Conservation (phyloP, 2,113 vertebrate genomes). For the Tenebrosternarchus preto region DNA sequence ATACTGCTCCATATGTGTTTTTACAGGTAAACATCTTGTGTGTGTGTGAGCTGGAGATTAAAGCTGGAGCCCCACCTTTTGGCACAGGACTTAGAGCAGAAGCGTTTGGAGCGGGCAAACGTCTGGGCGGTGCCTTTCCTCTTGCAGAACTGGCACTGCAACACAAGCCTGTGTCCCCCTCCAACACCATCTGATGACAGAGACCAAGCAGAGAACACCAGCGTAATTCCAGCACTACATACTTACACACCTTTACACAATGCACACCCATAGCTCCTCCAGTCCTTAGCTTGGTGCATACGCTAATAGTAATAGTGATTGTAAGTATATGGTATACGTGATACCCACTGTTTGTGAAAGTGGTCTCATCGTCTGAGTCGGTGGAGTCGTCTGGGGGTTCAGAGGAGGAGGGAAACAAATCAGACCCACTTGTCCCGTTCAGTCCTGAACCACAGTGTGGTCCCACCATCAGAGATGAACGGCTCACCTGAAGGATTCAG, state of each 20-base stretch:
- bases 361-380: constrained; percentile 65
- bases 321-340: constrained; percentile 12
- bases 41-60: not conserved
- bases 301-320: not conserved
- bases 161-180: constrained; percentile 80
- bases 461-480: constrained; percentile 71
- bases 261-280: too few relatives aligned
- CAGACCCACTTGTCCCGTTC: constrained; percentile 66
- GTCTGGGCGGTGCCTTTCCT: constrained; percentile 92
- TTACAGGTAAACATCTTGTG: not conserved
- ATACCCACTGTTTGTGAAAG: constrained; percentile 55
- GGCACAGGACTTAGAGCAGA: constrained; percentile 95
- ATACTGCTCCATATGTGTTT: not conserved
- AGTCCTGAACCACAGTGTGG: constrained; percentile 55
- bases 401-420: constrained; percentile 35
- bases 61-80: constrained; percentile 78
- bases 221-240: not conserved
- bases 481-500: constrained; percentile 68
- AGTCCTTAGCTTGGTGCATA: too few relatives aligned
- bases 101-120: constrained; percentile 92
- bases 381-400: constrained; percentile 59
- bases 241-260: not conserved
- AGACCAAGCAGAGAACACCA: not conserved
- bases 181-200: constrained; percentile 72
- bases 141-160: constrained; percentile 96